These are phyloP conservation scores for Echeneis naucrates DNA, from an alignment of 2,797 vertebrate species.

Conservation along the genomic window DNA sequence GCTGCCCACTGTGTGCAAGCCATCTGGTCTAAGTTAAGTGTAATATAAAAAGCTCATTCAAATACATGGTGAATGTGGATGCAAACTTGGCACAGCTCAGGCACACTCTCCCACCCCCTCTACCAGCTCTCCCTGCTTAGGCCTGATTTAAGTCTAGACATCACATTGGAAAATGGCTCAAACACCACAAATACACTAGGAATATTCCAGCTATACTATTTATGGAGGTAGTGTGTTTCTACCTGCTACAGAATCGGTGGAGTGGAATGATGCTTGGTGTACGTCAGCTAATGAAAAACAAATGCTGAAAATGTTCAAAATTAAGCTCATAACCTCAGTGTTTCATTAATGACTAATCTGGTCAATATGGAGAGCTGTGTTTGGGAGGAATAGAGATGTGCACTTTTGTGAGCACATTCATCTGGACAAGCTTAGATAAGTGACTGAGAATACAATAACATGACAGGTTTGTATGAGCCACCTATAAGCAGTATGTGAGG, in stretches of 20 bases:
- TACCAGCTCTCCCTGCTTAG: slow-evolving; percentile 78
- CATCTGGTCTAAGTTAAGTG: slow-evolving; percentile 90
- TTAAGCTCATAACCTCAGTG: slow-evolving; percentile 75
- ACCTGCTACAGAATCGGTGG: slow-evolving; percentile 77
- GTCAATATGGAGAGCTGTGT: slow-evolving; percentile 80
- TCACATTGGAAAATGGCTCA: slow-evolving; percentile 87
- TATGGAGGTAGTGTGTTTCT: slow-evolving; percentile 69
- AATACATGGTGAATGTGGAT: slow-evolving; percentile 87
- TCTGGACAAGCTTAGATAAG: slow-evolving; percentile 17
- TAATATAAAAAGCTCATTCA: slow-evolving; percentile 91
- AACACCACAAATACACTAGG: slow-evolving; percentile 80
- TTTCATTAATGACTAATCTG: slow-evolving; percentile 86
- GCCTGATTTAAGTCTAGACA: slow-evolving; percentile 90
- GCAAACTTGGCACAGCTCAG: slow-evolving; percentile 84
- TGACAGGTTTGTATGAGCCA: slow-evolving; percentile 27
- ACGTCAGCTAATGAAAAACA: slow-evolving; percentile 84
- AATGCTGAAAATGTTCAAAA: slow-evolving; percentile 74
- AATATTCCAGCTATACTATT: slow-evolving; percentile 79
- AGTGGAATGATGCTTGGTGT: slow-evolving; percentile 46
- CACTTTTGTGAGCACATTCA: neutral
- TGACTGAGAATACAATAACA: slow-evolving; percentile 28
- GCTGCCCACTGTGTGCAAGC: slow-evolving; percentile 78
- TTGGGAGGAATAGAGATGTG: slow-evolving; percentile 41
- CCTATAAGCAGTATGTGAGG: slow-evolving; percentile 27
- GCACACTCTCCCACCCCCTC: slow-evolving; percentile 52